Conservation (phyloP, 2,113 vertebrate species). For the Muntiacus reevesi region DNA sequence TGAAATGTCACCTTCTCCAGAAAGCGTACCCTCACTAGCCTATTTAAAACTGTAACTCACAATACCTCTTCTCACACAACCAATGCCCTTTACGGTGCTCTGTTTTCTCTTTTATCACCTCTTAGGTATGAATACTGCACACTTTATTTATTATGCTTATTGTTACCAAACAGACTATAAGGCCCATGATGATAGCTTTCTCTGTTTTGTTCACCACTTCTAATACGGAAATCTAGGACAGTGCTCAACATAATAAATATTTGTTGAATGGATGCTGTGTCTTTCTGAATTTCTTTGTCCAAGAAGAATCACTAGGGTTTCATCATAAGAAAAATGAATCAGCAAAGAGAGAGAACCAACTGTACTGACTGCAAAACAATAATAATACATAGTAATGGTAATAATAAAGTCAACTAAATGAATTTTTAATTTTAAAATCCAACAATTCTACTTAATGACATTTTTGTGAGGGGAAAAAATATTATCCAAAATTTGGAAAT, state of each 20-base stretch:
- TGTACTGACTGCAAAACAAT: not conserved
- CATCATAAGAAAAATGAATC: constrained; percentile 2
- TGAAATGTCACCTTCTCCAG: not conserved
- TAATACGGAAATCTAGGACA: not conserved
- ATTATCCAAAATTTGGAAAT: not conserved
- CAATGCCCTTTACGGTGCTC: not conserved
- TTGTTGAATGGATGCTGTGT: not conserved
- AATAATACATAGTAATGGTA: not conserved
- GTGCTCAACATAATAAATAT: not conserved
- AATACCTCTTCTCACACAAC: not conserved
- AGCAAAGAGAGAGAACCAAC: not conserved
- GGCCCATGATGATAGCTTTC: not conserved
- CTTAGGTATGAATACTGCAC: not conserved
- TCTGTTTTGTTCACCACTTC: not conserved
- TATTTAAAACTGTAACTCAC: not conserved
- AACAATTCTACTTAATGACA: constrained; percentile 30
- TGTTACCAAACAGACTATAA: not conserved
- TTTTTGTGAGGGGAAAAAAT: not conserved
- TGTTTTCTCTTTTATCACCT: not conserved
- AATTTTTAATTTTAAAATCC: constrained; percentile 30
- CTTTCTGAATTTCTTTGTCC: constrained; percentile 5
- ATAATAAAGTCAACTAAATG: constrained; percentile 6
- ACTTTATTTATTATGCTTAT: not conserved
- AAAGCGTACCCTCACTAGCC: not conserved
- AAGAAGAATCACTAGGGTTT: not conserved